Evolutionary conservation across 2,888 invertebrate species (phyloP), one percentile per base, ranked within the genome.

Genomic region (Pyrocoelia pectoralis): DNA sequence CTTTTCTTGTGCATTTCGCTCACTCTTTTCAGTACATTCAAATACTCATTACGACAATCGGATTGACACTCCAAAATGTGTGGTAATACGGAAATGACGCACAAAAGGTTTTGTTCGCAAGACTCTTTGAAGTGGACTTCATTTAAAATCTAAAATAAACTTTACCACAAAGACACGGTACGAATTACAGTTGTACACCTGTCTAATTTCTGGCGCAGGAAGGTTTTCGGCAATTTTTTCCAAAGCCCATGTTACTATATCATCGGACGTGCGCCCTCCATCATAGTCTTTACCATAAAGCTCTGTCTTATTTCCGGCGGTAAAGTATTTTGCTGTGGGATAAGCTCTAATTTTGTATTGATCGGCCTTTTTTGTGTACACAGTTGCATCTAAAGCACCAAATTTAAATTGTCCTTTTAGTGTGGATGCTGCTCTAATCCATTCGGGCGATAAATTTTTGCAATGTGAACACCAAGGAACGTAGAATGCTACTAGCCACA

Each of bases 401-500:
- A 99, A 80, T 84, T 98, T 98, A 12, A 91, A 93, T 85, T 98
- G 98, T 74, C 98, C 98, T 83, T 96, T 97, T 14, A 99, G 87
- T 79, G 97, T 92, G 3, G 90, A 84, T 12, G 99, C 98, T 1
- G 99, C 99, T 77, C 91, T 89, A 10, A 93, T 93, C 98, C 98
- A 99, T 70, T 97, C 94, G 0, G 98, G 98, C 56, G 93, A 98
- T 56, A 99, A 84, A 79, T 92, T 96, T 83, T 98, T 98, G 83
- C 97, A 97, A 81, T 97, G 97, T 4, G 97, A 96, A 80, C 97
- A 97, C 93, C 97, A 97, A 0, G 95, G 95, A 4, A 98, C 98
- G 81, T 89, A 98, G 86, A 99, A 98, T 82, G 98, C 98, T 1
- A 99, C 96, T 71, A 99, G 83, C 97, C 98, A 98, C 81, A 97